A percentile compares a stretch with the other conserved stretches of the same genome.
Conservation (phyloP, 2,888 invertebrate genomes). For the Cryptops parisi region DNA sequence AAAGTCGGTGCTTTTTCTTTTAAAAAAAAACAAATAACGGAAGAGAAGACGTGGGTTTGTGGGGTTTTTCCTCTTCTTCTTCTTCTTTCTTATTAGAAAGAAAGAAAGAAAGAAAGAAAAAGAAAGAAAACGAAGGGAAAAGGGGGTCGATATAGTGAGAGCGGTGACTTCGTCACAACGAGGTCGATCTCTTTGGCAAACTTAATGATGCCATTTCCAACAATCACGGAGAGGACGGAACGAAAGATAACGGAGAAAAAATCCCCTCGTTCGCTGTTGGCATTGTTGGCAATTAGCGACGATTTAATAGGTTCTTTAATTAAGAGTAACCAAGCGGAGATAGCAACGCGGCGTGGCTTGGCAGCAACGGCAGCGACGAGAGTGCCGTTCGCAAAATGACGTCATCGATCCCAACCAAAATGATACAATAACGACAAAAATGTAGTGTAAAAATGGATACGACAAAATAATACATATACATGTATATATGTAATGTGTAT, state of each 20-base stretch:
- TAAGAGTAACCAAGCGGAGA: constrained; percentile 15
- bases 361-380: not conserved
- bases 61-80: too few relatives aligned
- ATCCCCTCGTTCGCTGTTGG: not conserved
- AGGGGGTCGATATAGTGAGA: not conserved
- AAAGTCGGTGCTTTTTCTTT: too few relatives aligned
- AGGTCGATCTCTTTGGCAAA: constrained; percentile 10
- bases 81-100: too few relatives aligned
- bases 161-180: constrained; percentile 6
- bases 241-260: constrained; percentile 11
- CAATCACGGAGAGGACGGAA: constrained; percentile 12
- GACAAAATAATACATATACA: too few relatives aligned
- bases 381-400: constrained; percentile 6
- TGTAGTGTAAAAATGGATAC: too few relatives aligned
- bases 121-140: too few relatives aligned
- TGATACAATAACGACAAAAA: too few relatives aligned
- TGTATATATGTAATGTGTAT: too few relatives aligned
- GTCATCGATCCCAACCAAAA: too few relatives aligned
- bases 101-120: too few relatives aligned
- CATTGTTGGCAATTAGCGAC: constrained; percentile 15
- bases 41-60: too few relatives aligned
- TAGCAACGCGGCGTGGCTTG: not conserved
- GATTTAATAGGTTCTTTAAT: constrained; percentile 16
- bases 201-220: constrained; percentile 12
- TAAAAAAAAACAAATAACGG: too few relatives aligned